Evolutionary conservation across 2,888 invertebrate species (phyloP), one percentile per base, ranked within the genome.

Genomic region (Lissonota sp.): DNA sequence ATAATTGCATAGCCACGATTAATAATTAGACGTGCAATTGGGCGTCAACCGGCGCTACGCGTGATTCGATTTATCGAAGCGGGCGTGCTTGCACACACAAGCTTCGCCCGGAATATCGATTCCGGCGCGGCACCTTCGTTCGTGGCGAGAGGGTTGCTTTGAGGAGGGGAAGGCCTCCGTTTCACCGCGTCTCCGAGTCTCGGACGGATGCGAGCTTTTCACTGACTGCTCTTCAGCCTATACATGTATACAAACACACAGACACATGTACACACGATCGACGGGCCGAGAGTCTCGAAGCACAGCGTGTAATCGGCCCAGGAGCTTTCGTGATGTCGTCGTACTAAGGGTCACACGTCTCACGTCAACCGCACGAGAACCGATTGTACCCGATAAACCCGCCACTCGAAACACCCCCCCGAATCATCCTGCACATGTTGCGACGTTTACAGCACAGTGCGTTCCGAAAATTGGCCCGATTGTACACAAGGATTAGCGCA

Each of bases 11-110:
- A 86, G 86, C 86, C 88, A 84, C 88, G 87, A 91, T 91, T 91
- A 90, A 90, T 91, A 90, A 91, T 91, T 91, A 91, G 90, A 89
- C 89, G 88, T 84, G 87, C 89, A 87, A 90, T 89, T 88, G 90
- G 87, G 87, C 90, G 90, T 90, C 89, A 88, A 87, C 88, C 87
- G 83, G 82, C 84, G 81, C 84, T 86, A 86, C 85, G 86, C 86
- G 84, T 88, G 88, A 90, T 90, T 91, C 90, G 90, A 90, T 91
- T 91, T 89, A 89, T 89, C 88, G 87, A 85, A 86, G 82, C 84
- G 76, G 55, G 46, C 57, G 76, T 16, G 26, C 26, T 26, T 71
- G 67, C 71, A 57, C 71, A 57, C 71, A 26, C 26, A 26, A 16
- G 82, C 66, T 82, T 82, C 73, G 84, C 83, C 83, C 84, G 74